Base-by-base conservation (phyloP, 2,113 vertebrate genomes). In the Tragelaphus scriptus region DNA sequence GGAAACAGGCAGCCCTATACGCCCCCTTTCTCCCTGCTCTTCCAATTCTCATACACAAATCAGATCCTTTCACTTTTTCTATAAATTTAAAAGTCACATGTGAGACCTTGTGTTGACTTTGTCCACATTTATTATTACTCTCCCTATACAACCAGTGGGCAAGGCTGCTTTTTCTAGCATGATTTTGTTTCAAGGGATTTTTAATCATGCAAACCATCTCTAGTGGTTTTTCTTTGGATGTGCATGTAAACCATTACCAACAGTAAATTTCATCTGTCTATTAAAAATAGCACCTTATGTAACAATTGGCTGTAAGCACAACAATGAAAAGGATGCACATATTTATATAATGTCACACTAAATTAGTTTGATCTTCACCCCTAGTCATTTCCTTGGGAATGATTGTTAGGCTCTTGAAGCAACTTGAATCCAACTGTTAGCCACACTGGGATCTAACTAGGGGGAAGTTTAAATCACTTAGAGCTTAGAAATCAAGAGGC, bases 321-420 rank as follows among this genome's bases (percentile, higher is more conserved):
- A 92, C 80, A 95, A 92, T 96, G 44, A 89, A 95, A 96, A 95
- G 85, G 65, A 77, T 75, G 59, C 89, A 65, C 86, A 25, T 96
- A 85, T 98, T 97, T 97, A 90, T 93, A 94, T 97, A 88, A 88
- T 51, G 90, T 96, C 94, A 2, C 80, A 75, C 55, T 94, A 80
- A 84, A 86, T 97, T 91, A 96, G 82, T 40, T 71, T 94, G 93
- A 96, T 96, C 47, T 94, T 91, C 30, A 44, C 28, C 47, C 40
- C 32, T 85, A 87, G 81, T 91, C 55, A 93, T 94, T 98, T 94
- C 65, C 61, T 97, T 96, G 94, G 90, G 92, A 85, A 91, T 59
- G 59, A n/a, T 82, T 80, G n/a, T 68, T 93, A 86, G 47, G n/a
- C 49, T 94, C 65, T 80, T 94, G 32, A 85, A 85, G 53, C 47